Base-by-base conservation (phyloP, 2,888 invertebrate genomes). In the Elysia crispata region DNA sequence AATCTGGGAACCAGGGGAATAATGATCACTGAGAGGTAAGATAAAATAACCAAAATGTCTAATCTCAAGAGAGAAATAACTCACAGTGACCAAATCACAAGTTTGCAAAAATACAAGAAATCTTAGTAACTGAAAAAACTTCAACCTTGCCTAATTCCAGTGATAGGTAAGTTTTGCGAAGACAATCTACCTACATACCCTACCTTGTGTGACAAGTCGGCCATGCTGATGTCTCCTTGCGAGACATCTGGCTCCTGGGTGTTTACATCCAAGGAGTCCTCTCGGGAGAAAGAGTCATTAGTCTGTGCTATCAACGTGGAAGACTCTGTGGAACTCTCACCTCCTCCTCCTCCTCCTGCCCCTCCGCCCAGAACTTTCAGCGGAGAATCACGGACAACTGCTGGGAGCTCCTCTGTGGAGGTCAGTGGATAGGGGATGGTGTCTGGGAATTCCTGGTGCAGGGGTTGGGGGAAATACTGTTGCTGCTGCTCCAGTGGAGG, bases 171-270 rank as follows among this genome's bases (percentile, higher is more conserved):
- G 41, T 41, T 41, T n/a, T n/a, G n/a, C 8, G 33, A 50, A 23
- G 28, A 18, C 6, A 62, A 20, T 20, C 13, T 30, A 0, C 33
- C 73, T n/a, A 49, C 50, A n/a, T n/a, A 0, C 11, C 60, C 49
- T 33, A 66, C 60, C 49, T 41, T 77, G 30, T 64, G 64, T 1
- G 70, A 70, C 57, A 77, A n/a, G 25, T 77, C 69, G 0, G 64
- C 30, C 8, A 20, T 33, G 41, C 41, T 41, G 3, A 41, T 41
- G 3, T 73, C 78, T 15, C 66, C 23, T 30, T 31, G 30, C 50
- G 69, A 69, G 18, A 41, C 41, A 41, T 41, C 41, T 11, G 5
- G 5, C 5, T 11, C 41, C 11, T 41, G 41, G 41, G 41, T 41
- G 3, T 18, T 50, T 11, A 6, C 73, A 6, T 72, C 50, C 3